These are phyloP conservation scores for Caradrina kadenii DNA, from an alignment of 2,888 invertebrate genomes.

Conservation along the genomic window DNA sequence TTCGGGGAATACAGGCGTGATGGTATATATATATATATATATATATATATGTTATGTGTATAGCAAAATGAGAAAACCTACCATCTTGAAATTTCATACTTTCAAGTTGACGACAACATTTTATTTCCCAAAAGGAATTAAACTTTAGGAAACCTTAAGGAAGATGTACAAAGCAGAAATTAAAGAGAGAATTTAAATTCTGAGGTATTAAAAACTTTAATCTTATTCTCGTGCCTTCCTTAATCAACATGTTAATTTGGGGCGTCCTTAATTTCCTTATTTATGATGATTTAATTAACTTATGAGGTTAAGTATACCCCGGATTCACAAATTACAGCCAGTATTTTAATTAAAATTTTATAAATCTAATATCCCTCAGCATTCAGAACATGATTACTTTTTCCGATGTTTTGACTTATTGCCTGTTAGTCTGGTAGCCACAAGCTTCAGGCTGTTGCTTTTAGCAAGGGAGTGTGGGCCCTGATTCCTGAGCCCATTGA, in stretches of 20 bases:
- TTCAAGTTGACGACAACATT: not conserved
- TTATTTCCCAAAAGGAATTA: not conserved
- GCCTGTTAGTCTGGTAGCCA: not conserved
- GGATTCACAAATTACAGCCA: constrained; percentile 2
- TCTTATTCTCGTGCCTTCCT: constrained; percentile 10
- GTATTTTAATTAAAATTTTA: constrained; percentile 46
- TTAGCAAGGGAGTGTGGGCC: too few species aligned
- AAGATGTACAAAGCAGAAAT: not conserved
- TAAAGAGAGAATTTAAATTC: constrained; percentile 4
- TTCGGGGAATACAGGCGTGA: too few species aligned
- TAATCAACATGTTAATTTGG: constrained; percentile 46
- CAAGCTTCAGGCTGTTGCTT: too few species aligned
- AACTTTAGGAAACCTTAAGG: not conserved
- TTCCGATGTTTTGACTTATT: not conserved
- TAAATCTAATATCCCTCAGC: constrained; percentile 2
- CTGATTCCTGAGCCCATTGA: too few species aligned
- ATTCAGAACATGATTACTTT: not conserved
- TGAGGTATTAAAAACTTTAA: constrained; percentile 31
- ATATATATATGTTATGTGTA: too few species aligned
- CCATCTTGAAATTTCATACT: not conserved
- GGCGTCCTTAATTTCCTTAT: constrained; percentile 38
- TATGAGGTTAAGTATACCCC: constrained; percentile 27
- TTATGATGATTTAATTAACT: constrained; percentile 59
- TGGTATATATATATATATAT: too few species aligned
- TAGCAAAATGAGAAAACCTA: too few species aligned